Evolutionary conservation across 2,797 vertebrate species (phyloP), one percentile per base, ranked within the genome.

Genomic region (Atherinosoma microstoma): DNA sequence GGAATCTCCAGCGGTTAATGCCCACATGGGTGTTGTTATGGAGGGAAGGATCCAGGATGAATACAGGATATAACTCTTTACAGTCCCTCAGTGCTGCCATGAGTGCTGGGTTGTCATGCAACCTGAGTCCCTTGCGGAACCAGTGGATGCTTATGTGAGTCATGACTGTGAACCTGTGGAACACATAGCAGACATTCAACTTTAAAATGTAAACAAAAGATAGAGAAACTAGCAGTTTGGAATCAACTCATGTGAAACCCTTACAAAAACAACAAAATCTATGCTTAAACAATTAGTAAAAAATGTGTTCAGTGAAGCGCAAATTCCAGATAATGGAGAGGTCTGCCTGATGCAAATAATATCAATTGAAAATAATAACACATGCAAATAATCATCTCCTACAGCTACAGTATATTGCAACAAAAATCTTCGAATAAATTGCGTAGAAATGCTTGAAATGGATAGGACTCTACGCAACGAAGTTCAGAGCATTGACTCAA

Each of bases 91-190:
- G 64, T 0, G 94, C 92, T 1, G 89, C 81, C 58, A 93, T 76
- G 60, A 95, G 79, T 0, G 93, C 90, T 0, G 94, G 94, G 86
- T 96, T 96, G 69, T 95, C 93, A 4, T 95, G 95, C 30, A 95
- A 77, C 32, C 93, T 72, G 18, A 96, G 93, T 2, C 94, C 95
- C 72, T 96, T 96, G 2, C 89, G 88, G 82, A 96, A 95, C 94
- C 95, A 94, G 86, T 94, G 95, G 36, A 94, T 89, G 22, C 90
- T 91, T 2, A 67, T 82, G 1, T 94, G 92, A 47, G 71, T 78
- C 93, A 94, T 95, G 35, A 0, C 64, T 42, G 67, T 1, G 6
- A 0, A 24, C 51, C 79, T 75, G 70, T 22, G 29, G 51, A 84
- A 8, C 22, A 68, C 12, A 67, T 0, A 4, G 6, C n/a, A 11